Evolutionary conservation across 2,888 invertebrate genomes (phyloP), one percentile per base, ranked within the genome.

Genomic region (Malacosoma neustria): DNA sequence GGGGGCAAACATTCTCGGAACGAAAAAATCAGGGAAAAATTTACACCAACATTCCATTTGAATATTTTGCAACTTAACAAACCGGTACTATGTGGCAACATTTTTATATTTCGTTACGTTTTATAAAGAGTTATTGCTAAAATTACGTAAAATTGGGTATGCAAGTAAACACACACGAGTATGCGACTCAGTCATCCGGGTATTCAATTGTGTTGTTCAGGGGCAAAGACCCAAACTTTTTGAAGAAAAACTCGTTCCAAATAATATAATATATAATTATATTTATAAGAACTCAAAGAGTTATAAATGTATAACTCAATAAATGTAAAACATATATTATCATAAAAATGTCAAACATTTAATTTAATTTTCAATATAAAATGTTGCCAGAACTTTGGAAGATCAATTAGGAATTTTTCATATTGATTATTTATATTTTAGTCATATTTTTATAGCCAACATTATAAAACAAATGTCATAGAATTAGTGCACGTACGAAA

Each of bases 21-120:
- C 54, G 49, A 57, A 61, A 64, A 69, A 71, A 61, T 54, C 51
- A 53, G 57, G 59, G 52, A 61, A 56, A 72, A 82, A 76, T 77
- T 71, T 89, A 89, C 89, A 89, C 89, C 89, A 89, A 89, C 89
- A 89, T 89, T 89, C 89, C 89, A 89, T 89, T 89, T 88, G 88
- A 79, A 63, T 71, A 49, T 57, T 60, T 73, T 69, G 74, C 75
- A 73, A 71, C 67, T 53, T 58, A 65, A 67, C 62, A 60, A 57
- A 58, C 60, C 49, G 53, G 53, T 54, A 50, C 54, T 59, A 60
- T 46, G 75, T 75, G 75, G 79, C 82, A 84, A 82, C 82, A 82
- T 67, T 66, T 36, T 44, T 11, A 11, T 7, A 36, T 50, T 52
- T 33, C n/a, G n/a, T n/a, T n/a, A n/a, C n/a, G n/a, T n/a, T n/a